Evolutionary conservation across 2,113 vertebrate species (phyloP).

Genomic region (Donacobius atricapilla): DNA sequence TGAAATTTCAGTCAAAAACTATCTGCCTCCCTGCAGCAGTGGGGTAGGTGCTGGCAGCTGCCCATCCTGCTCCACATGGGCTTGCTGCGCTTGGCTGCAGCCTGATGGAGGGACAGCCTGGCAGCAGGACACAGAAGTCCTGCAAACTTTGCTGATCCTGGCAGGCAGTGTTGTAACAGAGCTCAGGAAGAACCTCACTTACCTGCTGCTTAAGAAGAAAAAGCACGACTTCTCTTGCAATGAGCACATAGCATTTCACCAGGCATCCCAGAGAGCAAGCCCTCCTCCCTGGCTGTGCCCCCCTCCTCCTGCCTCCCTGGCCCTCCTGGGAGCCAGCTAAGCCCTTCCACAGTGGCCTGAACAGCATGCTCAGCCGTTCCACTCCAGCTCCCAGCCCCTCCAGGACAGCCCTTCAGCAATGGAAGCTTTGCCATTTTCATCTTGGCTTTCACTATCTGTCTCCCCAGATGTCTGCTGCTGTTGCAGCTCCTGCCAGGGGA

Average conservation of each 20-base stretch:
- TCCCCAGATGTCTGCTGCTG: slow-evolving; percentile 47
- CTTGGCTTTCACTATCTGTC: slow-evolving; percentile 55
- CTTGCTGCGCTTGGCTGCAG: background rate
- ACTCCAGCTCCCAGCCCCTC: slow-evolving; percentile 8
- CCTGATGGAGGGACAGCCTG: rapidly evolving
- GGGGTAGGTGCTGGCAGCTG: background rate
- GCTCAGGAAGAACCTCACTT: background rate
- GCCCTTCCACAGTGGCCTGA: background rate
- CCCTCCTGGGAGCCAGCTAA: slow-evolving; percentile 19
- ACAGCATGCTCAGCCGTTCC: slow-evolving; percentile 34
- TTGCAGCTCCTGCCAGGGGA: background rate
- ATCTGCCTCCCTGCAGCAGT: background rate
- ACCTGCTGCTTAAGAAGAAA: background rate
- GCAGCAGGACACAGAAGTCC: background rate
- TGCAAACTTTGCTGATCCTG: background rate
- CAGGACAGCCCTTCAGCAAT: slow-evolving; percentile 49
- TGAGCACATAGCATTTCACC: background rate
- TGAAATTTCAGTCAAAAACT: slow-evolving; percentile 59
- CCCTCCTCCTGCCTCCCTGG: background rate
- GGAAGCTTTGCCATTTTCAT: slow-evolving; percentile 23
- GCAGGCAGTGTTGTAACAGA: background rate
- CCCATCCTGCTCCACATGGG: rapidly evolving
- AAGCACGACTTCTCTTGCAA: background rate
- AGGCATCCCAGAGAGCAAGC: background rate
- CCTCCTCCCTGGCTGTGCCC: background rate